Evolutionary conservation across 1,140 invertebrate genomes (phyloP), one percentile per base, ranked within the genome.

Genomic region (Drosophila albomicans): DNA sequence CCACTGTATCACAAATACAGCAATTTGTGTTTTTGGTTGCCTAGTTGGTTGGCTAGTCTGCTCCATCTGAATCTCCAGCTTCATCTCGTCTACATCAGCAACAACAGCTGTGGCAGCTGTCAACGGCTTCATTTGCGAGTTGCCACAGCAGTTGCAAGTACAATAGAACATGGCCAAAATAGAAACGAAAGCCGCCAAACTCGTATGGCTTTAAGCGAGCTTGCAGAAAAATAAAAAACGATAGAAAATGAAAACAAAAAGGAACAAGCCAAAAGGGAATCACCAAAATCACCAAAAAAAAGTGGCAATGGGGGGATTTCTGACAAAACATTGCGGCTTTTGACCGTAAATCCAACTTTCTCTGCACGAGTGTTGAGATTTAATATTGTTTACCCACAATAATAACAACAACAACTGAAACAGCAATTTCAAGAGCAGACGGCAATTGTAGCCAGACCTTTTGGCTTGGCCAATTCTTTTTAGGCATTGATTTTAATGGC

Each of bases 351-450:
- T 75, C 72, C 74, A 88, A 89, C 84, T 87, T 87, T 87, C 84
- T 88, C 84, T 70, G 81, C 80, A 71, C 84, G 84, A 88, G 84
- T 88, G 85, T 80, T 82, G 84, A 75, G 84, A 88, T 84, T 87
- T 87, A 87, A 87, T 88, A 84, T 84, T 87, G 80, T 84, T 84
- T 88, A 82, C 69, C 65, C 76, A 77, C 66, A 80, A 73, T 61
- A 71, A 67, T 38, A 67, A 64, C 52, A 71, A 75, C 52, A 67
- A 64, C 45, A 65, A 75, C 58, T 64, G 38, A n/a, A 72, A 58
- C 16, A 64, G 41, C 38, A 25, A 41, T 15, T 45, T 6, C 13
- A 43, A 54, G 15, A 68, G 49, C 63, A 38, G 35, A 10, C 35
- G 35, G 35, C 10, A 87, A 87, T 88, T 88, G 84, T 80, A 74